Conservation (phyloP, 2,113 vertebrate genomes). For the Platichthys stellatus region DNA sequence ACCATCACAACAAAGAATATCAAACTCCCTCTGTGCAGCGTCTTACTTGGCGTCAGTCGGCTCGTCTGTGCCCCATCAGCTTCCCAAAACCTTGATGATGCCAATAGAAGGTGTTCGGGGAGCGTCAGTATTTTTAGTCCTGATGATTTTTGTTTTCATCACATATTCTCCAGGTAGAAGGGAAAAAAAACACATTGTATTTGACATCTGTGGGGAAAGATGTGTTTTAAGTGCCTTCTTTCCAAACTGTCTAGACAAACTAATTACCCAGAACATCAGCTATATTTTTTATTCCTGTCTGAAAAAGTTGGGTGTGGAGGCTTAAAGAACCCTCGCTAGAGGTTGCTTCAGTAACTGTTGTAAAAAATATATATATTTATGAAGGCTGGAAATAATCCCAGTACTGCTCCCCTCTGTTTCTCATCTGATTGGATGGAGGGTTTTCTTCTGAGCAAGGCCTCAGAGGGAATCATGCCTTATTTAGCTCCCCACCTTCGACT, state of each 20-base stretch:
- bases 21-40: background rate
- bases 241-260: conserved; percentile 79
- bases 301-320: conserved; percentile 61
- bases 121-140: conserved; percentile 62
- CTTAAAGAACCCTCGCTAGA: conserved; percentile 59
- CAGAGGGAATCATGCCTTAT: conserved; percentile 28
- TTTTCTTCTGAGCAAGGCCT: conserved; percentile 25
- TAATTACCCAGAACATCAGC: conserved; percentile 76
- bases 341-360: conserved; percentile 48
- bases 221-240: conserved; percentile 70
- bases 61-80: background rate
- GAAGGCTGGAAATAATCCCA: conserved; percentile 49
- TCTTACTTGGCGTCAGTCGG: background rate
- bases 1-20: background rate
- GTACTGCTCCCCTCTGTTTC: conserved; percentile 13
- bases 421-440: conserved; percentile 21
- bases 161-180: conserved; percentile 39
- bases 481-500: conserved; percentile 23
- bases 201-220: conserved; percentile 55
- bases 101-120: conserved; percentile 40
- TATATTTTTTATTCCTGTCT: conserved; percentile 51
- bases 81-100: conserved; percentile 15
- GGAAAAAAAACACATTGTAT: conserved; percentile 27
- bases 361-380: conserved; percentile 62
- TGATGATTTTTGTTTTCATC: conserved; percentile 50